These are phyloP conservation scores for Merluccius polli DNA, from an alignment of 2,797 vertebrate species.

Conservation along the genomic window DNA sequence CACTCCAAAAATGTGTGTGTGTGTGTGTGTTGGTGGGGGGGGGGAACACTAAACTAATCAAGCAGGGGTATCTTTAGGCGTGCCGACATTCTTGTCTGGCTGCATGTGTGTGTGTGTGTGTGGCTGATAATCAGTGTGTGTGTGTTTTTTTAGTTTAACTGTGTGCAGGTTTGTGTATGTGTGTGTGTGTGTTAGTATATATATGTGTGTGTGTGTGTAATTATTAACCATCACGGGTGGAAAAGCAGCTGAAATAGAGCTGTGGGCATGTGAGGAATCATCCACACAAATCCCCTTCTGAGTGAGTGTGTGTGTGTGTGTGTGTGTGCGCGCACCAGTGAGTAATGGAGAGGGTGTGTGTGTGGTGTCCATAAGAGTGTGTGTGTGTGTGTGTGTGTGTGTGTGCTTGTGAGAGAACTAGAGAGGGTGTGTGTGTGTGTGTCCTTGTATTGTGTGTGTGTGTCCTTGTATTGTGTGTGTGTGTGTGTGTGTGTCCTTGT, in stretches of 20 bases:
- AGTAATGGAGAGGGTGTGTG: not conserved
- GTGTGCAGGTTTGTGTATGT: too few relatives aligned
- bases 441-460: conserved; percentile 31
- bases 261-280: conserved; percentile 45
- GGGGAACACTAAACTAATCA: conserved; percentile 3
- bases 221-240: conserved; percentile 20
- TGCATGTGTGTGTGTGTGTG: not conserved
- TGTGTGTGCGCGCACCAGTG: not conserved
- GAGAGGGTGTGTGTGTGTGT: not conserved
- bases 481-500: conserved; percentile 36
- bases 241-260: conserved; percentile 38
- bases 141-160: too few relatives aligned
- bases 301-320: not conserved
- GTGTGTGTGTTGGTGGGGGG: too few relatives aligned
- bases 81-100: not conserved
- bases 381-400: not conserved
- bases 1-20: not conserved
- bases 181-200: conserved; percentile 9
- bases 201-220: conserved; percentile 10
- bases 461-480: not conserved
- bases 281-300: conserved; percentile 19
- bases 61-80: not conserved
- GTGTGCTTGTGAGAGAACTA: too few relatives aligned
- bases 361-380: not conserved
- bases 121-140: conserved; percentile 1